These are phyloP conservation scores for Synanceia verrucosa DNA, from an alignment of 2,797 vertebrate genomes.

Conservation along the genomic window DNA sequence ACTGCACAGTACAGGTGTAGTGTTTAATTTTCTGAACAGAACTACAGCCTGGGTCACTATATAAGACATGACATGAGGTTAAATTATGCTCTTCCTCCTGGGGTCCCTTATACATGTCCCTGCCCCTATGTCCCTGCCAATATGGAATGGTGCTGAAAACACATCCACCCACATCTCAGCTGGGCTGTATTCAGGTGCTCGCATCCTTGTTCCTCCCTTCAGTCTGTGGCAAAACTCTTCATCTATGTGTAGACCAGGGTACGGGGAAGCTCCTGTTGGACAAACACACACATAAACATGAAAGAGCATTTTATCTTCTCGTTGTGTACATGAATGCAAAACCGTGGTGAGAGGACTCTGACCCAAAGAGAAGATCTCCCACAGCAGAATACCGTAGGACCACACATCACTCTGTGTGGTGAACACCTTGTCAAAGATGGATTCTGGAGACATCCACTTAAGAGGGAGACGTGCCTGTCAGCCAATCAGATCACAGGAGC, in stretches of 20 bases:
- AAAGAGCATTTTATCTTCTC: no score
- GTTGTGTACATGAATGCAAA: neutral
- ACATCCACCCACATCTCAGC: conserved; percentile 87
- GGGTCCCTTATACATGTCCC: neutral
- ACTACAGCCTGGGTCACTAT: neutral
- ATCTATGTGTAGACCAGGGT: conserved; percentile 93
- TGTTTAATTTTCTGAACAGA: neutral
- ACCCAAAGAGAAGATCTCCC: conserved; percentile 99
- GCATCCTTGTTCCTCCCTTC: conserved; percentile 93
- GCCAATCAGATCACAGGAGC: conserved; percentile 33
- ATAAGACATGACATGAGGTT: neutral
- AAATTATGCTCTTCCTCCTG: neutral
- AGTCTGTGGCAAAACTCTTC: conserved; percentile 94
- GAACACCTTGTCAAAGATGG: conserved; percentile 98
- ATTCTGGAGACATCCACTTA: conserved; percentile 98
- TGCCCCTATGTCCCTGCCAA: neutral
- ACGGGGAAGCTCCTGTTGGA: conserved; percentile 89
- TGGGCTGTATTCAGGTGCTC: conserved; percentile 90
- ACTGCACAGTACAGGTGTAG: conserved; percentile 70
- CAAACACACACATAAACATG: neutral
- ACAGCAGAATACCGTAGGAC: conserved; percentile 94
- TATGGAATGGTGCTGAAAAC: neutral
- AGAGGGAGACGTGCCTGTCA: conserved; percentile 92
- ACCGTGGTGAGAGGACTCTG: neutral
- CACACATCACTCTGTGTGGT: conserved; percentile 97